These are phyloP conservation scores for Meteorus colon DNA, from an alignment of 2,888 invertebrate genomes.

Conservation along the genomic window DNA sequence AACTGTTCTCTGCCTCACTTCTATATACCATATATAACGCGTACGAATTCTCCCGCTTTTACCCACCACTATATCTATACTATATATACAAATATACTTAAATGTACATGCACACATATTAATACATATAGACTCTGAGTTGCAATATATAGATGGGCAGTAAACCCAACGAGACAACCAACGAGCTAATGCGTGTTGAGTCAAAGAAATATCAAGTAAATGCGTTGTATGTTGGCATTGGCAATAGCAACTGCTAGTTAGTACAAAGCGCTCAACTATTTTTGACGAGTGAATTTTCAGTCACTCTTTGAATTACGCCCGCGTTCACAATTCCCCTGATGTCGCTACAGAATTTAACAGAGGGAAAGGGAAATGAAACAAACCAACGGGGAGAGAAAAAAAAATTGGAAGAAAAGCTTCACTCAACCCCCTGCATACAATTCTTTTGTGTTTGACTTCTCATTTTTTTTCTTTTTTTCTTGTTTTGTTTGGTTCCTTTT, in stretches of 20 bases:
- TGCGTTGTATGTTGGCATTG: background rate
- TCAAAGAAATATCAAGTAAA: background rate
- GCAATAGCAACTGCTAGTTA: background rate
- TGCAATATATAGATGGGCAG: slow-evolving; percentile 2
- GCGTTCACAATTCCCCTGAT: slow-evolving; percentile 2
- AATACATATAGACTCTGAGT: background rate
- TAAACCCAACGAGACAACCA: background rate
- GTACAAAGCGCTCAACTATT: slow-evolving; percentile 7
- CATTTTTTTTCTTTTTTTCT: background rate
- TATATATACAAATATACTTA: background rate
- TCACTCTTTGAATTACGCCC: slow-evolving; percentile 5
- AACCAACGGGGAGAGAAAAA: background rate
- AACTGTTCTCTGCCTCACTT: background rate
- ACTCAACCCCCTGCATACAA: slow-evolving; percentile 6
- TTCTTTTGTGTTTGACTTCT: background rate
- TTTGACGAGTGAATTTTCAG: slow-evolving; percentile 20
- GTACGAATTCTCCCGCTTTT: slow-evolving; percentile 33
- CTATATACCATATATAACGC: background rate
- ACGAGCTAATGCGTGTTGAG: background rate
- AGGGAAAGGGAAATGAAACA: background rate
- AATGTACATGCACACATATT: background rate
- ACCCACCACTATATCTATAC: slow-evolving; percentile 5
- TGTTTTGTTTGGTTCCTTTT: slow-evolving; percentile 12
- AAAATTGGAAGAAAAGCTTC: background rate
- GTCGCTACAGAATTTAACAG: background rate